Percentiles rank a stretch among this genome's conserved stretches.
These are phyloP conservation scores for Syngnathus acus DNA, from an alignment of 2,797 vertebrate genomes.

Conservation along the genomic window DNA sequence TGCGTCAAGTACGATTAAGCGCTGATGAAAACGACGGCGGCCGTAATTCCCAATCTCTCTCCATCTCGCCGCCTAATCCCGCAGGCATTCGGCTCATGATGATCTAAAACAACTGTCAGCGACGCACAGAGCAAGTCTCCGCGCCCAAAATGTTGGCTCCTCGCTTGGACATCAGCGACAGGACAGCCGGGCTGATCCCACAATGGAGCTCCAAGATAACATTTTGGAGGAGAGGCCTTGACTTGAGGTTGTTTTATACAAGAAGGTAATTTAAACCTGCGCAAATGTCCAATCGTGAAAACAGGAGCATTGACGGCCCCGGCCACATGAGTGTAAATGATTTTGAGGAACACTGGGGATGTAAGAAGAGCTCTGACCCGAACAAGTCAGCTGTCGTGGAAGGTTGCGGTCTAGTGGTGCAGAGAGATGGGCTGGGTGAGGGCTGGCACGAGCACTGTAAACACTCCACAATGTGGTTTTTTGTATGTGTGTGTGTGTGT, in stretches of 20 bases:
- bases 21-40: conserved; percentile 33
- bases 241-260: conserved; percentile 7
- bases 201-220: not conserved
- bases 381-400: conserved; percentile 62
- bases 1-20: conserved; percentile 23
- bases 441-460: conserved; percentile 11
- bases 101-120: conserved; percentile 78
- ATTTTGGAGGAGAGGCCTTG: conserved; percentile 17
- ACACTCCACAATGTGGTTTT: conserved; percentile 25
- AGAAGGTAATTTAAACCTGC: conserved; percentile 29
- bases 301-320: conserved; percentile 24
- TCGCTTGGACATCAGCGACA: conserved; percentile 34
- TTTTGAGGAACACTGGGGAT: conserved; percentile 58
- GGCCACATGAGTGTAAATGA: conserved; percentile 47
- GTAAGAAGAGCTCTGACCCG: conserved; percentile 57
- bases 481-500: conserved; percentile 18
- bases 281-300: conserved; percentile 38
- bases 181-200: conserved; percentile 10
- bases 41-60: conserved; percentile 57
- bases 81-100: conserved; percentile 61
- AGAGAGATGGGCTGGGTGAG: conserved; percentile 55
- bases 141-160: conserved; percentile 59
- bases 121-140: conserved; percentile 54
- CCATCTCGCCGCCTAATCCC: conserved; percentile 55
- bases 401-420: conserved; percentile 43